These are phyloP conservation scores for Thyatira batis DNA, from an alignment of 2,888 invertebrate species.

Conservation along the genomic window DNA sequence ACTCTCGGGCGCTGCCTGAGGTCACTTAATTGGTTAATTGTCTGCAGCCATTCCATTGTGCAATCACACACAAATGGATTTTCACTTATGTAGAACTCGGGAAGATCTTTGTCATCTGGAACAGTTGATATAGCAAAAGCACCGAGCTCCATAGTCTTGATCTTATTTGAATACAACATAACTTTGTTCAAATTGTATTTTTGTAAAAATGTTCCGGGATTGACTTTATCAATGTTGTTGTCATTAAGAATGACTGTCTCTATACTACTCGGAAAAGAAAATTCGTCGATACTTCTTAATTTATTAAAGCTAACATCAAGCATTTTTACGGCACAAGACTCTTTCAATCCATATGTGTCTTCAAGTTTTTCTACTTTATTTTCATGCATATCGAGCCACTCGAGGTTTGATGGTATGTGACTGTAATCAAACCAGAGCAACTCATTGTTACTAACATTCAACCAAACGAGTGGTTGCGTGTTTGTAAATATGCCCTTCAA, in stretches of 20 bases:
- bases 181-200: slow-evolving; percentile 89
- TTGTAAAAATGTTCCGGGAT: slow-evolving; percentile 86
- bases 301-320: slow-evolving; percentile 89
- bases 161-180: slow-evolving; percentile 88
- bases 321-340: slow-evolving; percentile 87
- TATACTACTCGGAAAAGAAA: slow-evolving; percentile 88
- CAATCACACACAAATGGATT: slow-evolving; percentile 94
- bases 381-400: slow-evolving; percentile 91
- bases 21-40: slow-evolving; percentile 89
- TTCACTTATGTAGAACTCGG: slow-evolving; percentile 90
- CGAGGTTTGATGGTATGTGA: slow-evolving; percentile 87
- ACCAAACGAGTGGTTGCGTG: slow-evolving; percentile 88
- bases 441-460: slow-evolving; percentile 91
- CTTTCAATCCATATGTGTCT: slow-evolving; percentile 86
- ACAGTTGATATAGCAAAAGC: slow-evolving; percentile 86
- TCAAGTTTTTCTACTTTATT: slow-evolving; percentile 89
- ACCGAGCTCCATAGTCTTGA: slow-evolving; percentile 87
- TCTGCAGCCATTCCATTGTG: slow-evolving; percentile 92
- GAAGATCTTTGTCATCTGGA: slow-evolving; percentile 85
- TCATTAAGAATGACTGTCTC: slow-evolving; percentile 88
- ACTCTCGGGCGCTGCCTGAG: slow-evolving; percentile 89
- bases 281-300: slow-evolving; percentile 85
- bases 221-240: slow-evolving; percentile 87
- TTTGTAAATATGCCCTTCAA: slow-evolving; percentile 90
- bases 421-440: slow-evolving; percentile 91